Percentiles rank a stretch among this genome's conserved stretches.
phyloP scores from a whole-genome alignment of 2,888 invertebrate genomes.

The Dasypogon diadema region DNA sequence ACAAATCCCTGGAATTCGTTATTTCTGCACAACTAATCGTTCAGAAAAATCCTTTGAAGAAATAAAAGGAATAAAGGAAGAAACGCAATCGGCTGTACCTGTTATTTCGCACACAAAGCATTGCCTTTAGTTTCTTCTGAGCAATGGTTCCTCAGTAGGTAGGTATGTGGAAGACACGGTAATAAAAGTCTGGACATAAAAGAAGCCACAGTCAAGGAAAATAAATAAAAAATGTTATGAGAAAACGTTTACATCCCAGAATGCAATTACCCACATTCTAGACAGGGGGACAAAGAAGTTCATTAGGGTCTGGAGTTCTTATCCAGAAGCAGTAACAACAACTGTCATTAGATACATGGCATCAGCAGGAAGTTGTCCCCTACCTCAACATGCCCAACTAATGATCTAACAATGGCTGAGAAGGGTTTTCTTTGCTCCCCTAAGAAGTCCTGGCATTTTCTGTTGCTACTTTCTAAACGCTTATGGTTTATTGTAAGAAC shows the following conservation, averaged over 20 bases:
- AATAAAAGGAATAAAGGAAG: not conserved
- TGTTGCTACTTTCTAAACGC: too few species aligned
- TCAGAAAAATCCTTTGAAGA: not conserved
- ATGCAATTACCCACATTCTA: conserved; percentile 10
- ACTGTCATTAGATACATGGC: conserved; percentile 1
- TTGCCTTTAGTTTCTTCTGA: too few species aligned
- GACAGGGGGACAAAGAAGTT: not conserved
- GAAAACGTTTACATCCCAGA: not conserved
- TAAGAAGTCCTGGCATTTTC: too few species aligned
- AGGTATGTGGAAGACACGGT: not conserved
- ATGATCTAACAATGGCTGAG: too few species aligned
- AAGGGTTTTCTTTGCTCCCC: too few species aligned
- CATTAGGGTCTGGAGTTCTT: not conserved
- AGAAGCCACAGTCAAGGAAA: not conserved
- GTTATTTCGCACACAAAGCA: too few species aligned
- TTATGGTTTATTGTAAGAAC: too few species aligned
- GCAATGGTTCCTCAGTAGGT: not conserved
- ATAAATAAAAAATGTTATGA: not conserved
- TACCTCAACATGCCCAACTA: too few species aligned
- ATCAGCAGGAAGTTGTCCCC: not conserved
- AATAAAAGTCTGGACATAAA: not conserved
- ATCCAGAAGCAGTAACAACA: not conserved
- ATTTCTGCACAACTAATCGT: not conserved
- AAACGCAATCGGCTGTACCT: too few species aligned
- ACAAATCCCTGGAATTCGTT: not conserved